Evolutionary conservation across 2,888 invertebrate genomes (phyloP), one percentile per base, ranked within the genome.

Genomic region (Drosophila longiperda): DNA sequence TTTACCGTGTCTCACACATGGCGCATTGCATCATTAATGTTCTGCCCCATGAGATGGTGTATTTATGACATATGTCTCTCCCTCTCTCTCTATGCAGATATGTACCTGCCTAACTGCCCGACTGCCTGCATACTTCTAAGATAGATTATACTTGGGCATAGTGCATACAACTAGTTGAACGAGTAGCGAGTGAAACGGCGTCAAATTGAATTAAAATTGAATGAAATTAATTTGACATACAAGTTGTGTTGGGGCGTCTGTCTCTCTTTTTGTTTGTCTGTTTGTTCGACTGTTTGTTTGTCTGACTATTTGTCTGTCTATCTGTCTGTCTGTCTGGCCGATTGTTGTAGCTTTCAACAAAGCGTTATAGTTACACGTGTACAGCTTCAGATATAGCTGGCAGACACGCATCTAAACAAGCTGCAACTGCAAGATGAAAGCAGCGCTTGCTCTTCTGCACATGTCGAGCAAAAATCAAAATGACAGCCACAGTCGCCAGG

Each of bases 131-230:
- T 15, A 45, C 45, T 45, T 45, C 45, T 45, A 45, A 23, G 45
- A 54, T 48, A 77, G 60, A 83, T 66, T 77, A 50, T 75, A 66
- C 66, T 57, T 62, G 42, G 65, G 33, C 20, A 66, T 70, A 34
- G 49, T 66, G 36, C 29, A 61, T 66, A 34, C 45, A 32, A 48
- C 34, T 63, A 59, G 67, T 66, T 50, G 67, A 73, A 63, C 55
- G 36, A 26, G 73, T 70, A 62, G 60, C 65, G 61, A 75, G 75
- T 81, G 73, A 84, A 89, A 80, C 76, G 77, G 75, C 88, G 82
- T 90, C 83, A 88, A 90, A 87, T 87, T 86, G 83, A 83, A 88
- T 88, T 88, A 88, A 88, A 87, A 90, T 83, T 87, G 77, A 86
- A 88, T 88, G 79, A 85, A 85, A 90, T 83, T 86, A 83, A 88